Base-by-base conservation (phyloP, 2,888 invertebrate species). In the Pristionchus japonicus region DNA sequence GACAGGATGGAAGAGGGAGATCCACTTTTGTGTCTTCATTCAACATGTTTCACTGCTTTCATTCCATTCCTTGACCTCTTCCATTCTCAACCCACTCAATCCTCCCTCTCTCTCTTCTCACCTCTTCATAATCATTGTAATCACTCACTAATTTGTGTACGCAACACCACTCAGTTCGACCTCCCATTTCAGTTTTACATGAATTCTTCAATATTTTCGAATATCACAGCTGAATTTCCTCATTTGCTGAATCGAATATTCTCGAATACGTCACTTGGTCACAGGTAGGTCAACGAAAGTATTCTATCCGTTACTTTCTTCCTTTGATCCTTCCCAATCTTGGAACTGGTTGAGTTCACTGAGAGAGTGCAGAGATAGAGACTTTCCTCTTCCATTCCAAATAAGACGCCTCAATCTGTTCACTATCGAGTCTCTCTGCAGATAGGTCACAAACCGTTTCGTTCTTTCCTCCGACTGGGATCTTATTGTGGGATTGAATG, bases 241-340 rank as follows among this genome's bases (percentile, higher is more conserved):
- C 47, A 86, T 27, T n/a, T 86, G 1, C 70, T 93, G 49, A 91
- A 92, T 87, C 88, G 91, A 57, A 88, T 93, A 13, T 94, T 94
- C 89, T 92, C 94, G 23, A 93, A 94, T 89, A 94, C 94, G 0
- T 94, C 94, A 15, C 89, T 94, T 17, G 93, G 92, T 20, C 90
- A 91, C 90, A 91, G 94, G 52, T 89, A 49, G 49, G 80, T 80
- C 80, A 80, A 47, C 17, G 86, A 92, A 49, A 90, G 92, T 70
- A 20, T 37, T 27, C 13, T 3, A 61, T 64, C 31, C 57, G 27
- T 43, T 84, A 57, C 23, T n/a, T 84, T 40, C 40, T 64, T 27
- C 40, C 34, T n/a, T 43, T 88, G 47, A 34, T 34, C 61, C n/a
- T n/a, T n/a, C n/a, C n/a, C n/a, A n/a, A n/a, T 40, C 23, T 80